phyloP scores from a whole-genome alignment of 1,140 invertebrate genomes.

The Eufriesea mexicana region DNA sequence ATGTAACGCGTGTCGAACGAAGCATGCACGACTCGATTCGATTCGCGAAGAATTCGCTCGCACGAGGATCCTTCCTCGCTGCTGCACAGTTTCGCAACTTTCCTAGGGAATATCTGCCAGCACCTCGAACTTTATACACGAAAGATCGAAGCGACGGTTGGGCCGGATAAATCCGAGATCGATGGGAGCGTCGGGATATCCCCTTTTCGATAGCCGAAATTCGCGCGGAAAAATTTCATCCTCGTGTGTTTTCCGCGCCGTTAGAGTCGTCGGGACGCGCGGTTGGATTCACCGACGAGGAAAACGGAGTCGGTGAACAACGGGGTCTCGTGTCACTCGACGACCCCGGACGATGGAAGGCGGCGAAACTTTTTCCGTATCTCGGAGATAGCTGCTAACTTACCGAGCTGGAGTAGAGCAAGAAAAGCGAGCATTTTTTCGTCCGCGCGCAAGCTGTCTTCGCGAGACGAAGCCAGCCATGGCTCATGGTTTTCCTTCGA shows the following conservation, averaged over 20 bases:
- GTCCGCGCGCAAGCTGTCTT: slow-evolving; percentile 1
- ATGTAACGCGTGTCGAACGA: slow-evolving; percentile 46
- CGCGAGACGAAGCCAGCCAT: slow-evolving; percentile 4
- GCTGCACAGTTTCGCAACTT: not conserved
- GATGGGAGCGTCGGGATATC: not conserved
- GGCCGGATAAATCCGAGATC: not conserved
- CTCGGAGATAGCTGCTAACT: slow-evolving; percentile 56
- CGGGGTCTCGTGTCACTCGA: slow-evolving; percentile 6
- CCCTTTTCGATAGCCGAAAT: slow-evolving; percentile 10
- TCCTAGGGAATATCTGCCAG: not conserved
- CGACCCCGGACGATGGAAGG: not conserved
- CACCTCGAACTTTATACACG: not conserved
- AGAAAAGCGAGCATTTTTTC: slow-evolving; percentile 42
- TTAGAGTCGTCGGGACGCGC: slow-evolving; percentile 29
- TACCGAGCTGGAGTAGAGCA: slow-evolving; percentile 7
- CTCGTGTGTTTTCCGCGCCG: slow-evolving; percentile 35
- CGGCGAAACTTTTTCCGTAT: slow-evolving; percentile 45
- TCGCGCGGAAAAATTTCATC: slow-evolving; percentile 28
- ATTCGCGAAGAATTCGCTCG: slow-evolving; percentile 16
- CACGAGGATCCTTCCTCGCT: not conserved
- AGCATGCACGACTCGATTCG: slow-evolving; percentile 16
- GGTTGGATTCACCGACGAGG: slow-evolving; percentile 27
- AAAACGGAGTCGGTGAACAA: slow-evolving; percentile 4
- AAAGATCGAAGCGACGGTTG: not conserved
- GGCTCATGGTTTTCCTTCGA: slow-evolving; percentile 47